phyloP scores from a whole-genome alignment of 2,797 vertebrate genomes.

The Chaenodraco wilsoni region DNA sequence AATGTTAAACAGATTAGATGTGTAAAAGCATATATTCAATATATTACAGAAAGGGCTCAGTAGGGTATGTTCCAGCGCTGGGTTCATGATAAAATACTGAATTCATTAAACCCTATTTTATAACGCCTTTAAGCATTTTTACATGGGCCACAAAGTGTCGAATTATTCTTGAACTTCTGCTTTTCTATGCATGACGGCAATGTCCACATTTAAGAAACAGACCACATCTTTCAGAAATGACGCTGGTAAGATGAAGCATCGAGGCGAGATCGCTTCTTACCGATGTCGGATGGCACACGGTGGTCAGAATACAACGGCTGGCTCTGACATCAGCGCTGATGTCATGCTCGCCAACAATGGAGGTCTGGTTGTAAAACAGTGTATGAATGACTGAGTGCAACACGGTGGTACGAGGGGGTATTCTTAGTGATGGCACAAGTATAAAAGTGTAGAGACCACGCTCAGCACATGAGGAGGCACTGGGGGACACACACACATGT shows the following conservation, averaged over 20 bases:
- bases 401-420: constrained; percentile 35
- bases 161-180: background rate
- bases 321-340: constrained; percentile 79
- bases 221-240: constrained; percentile 61
- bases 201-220: constrained; percentile 61
- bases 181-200: constrained; percentile 12
- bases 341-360: constrained; percentile 71
- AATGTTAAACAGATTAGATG: constrained; percentile 19
- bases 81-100: constrained; percentile 7
- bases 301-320: constrained; percentile 22
- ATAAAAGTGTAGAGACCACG: constrained; percentile 2
- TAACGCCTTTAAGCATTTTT: constrained; percentile 6
- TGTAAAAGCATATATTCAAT: constrained; percentile 18
- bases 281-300: constrained; percentile 36
- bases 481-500: constrained; percentile 63
- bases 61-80: constrained; percentile 1
- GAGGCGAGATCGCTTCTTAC: constrained; percentile 53
- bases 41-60: constrained; percentile 11
- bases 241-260: constrained; percentile 56
- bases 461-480: constrained; percentile 22
- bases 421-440: constrained; percentile 40
- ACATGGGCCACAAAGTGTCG: background rate
- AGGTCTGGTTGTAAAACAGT: constrained; percentile 26
- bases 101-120: constrained; percentile 6
- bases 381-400: constrained; percentile 39